Percentiles rank a stretch among this genome's conserved stretches.
phyloP scores from a whole-genome alignment of 2,797 vertebrate species.

The Parauchenoglanis punctatus region DNA sequence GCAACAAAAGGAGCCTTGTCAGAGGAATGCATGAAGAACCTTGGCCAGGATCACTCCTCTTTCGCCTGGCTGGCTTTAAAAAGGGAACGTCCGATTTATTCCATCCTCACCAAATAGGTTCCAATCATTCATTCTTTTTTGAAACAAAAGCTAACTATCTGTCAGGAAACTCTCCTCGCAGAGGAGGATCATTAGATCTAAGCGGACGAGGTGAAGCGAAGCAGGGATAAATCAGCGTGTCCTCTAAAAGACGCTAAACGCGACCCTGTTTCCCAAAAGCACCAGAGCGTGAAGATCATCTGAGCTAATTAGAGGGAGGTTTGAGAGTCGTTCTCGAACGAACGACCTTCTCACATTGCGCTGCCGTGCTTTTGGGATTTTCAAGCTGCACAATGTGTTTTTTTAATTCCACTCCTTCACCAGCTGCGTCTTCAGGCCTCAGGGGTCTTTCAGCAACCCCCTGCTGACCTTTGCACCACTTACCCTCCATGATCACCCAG shows the following conservation, averaged over 20 bases:
- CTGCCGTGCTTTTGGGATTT: constrained; percentile 22
- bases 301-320: constrained; percentile 35
- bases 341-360: constrained; percentile 16
- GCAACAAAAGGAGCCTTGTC: constrained; percentile 69
- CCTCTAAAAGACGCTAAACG: constrained; percentile 12
- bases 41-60: not conserved
- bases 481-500: constrained; percentile 10
- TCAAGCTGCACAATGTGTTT: not conserved
- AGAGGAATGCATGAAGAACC: constrained; percentile 62
- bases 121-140: not conserved
- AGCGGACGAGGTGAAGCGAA: constrained; percentile 57
- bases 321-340: not conserved
- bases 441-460: constrained; percentile 2
- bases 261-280: constrained; percentile 30
- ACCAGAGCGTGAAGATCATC: constrained; percentile 30
- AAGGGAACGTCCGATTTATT: not conserved
- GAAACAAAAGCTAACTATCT: not conserved
- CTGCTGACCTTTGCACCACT: constrained; percentile 26
- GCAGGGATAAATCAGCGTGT: constrained; percentile 39
- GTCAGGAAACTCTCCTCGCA: not conserved
- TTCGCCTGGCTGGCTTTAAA: not conserved
- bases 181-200: not conserved
- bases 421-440: constrained; percentile 21
- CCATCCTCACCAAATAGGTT: not conserved
- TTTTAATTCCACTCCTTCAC: constrained; percentile 1